phyloP scores from a whole-genome alignment of 1,140 invertebrate genomes.

The Diprion similis region DNA sequence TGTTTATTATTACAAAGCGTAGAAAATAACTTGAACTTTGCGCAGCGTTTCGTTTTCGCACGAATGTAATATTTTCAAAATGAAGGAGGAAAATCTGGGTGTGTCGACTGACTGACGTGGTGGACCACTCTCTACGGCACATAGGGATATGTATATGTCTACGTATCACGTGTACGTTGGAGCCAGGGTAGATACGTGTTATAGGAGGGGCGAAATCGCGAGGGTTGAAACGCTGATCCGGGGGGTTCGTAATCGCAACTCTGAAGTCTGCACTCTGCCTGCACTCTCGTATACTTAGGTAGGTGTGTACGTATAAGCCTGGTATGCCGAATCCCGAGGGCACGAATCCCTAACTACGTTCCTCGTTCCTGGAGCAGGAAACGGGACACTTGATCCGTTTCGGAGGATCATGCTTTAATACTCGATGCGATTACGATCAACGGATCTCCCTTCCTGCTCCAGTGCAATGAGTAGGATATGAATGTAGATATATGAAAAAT shows the following conservation, averaged over 20 bases:
- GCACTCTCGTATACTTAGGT: constrained; percentile 5
- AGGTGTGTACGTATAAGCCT: constrained; percentile 23
- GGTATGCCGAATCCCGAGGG: constrained; percentile 44
- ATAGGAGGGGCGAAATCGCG: constrained; percentile 26
- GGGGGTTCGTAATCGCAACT: constrained; percentile 35
- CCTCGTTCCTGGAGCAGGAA: constrained; percentile 30
- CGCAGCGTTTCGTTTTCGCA: no score
- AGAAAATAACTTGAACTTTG: no score
- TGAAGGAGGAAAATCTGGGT: no score
- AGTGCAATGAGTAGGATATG: no score
- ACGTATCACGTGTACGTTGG: no score
- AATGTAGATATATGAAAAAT: no score
- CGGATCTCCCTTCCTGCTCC: constrained; percentile 9
- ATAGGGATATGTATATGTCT: no score
- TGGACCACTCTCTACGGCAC: no score
- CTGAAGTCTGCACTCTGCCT: constrained; percentile 16
- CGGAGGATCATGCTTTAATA: constrained; percentile 52
- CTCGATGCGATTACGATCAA: constrained; percentile 52
- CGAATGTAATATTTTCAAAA: no score
- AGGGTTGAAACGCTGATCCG: constrained; percentile 33
- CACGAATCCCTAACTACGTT: constrained; percentile 42
- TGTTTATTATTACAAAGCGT: no score
- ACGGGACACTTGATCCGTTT: constrained; percentile 53
- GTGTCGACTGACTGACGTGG: no score
- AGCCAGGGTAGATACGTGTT: no score